Evolutionary conservation across 2,888 invertebrate species (phyloP).

Genomic region (Tholera decimalis): DNA sequence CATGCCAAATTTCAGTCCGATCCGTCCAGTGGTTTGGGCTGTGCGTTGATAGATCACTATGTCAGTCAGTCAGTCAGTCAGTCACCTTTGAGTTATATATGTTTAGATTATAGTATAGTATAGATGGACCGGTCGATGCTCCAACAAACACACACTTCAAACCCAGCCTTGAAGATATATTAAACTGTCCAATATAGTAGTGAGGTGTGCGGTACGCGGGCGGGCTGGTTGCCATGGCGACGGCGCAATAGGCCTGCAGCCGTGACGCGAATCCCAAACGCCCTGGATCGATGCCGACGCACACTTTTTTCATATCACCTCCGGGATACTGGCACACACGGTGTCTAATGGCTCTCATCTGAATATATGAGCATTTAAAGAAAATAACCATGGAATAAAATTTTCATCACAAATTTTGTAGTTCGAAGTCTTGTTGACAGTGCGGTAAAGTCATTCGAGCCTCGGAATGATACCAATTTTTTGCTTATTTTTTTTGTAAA

Average conservation of each 20-base stretch:
- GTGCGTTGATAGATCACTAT: too few species aligned
- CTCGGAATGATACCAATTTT: too few species aligned
- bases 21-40: too few species aligned
- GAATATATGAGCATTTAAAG: slow-evolving; percentile 21
- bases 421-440: background rate
- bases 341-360: slow-evolving; percentile 40
- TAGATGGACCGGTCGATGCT: too few species aligned
- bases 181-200: slow-evolving; percentile 25
- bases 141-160: background rate
- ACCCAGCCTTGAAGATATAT: background rate
- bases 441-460: background rate
- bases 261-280: slow-evolving; percentile 88
- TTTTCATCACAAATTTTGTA: background rate
- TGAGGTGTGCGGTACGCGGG: slow-evolving; percentile 42
- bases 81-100: background rate
- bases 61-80: too few species aligned
- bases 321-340: slow-evolving; percentile 45
- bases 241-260: slow-evolving; percentile 86
- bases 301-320: slow-evolving; percentile 66
- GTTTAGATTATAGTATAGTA: too few species aligned
- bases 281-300: slow-evolving; percentile 79
- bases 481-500: too few species aligned
- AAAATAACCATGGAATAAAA: background rate
- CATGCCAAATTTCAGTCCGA: too few species aligned
- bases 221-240: slow-evolving; percentile 81